Evolutionary conservation across 2,797 vertebrate genomes (phyloP).

Genomic region (Molossus alvarezi): DNA sequence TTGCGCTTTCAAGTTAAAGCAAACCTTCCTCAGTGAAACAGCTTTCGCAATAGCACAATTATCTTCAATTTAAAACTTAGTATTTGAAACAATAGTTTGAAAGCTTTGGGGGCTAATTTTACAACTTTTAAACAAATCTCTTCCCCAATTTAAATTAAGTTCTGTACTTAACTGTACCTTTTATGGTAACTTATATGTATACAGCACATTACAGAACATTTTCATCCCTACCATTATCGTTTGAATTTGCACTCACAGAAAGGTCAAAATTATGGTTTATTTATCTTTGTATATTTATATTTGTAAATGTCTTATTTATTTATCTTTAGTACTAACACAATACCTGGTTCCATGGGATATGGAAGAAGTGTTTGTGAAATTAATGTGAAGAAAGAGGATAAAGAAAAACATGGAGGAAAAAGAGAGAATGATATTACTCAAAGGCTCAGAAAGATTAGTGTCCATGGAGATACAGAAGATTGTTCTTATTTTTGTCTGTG

Average conservation of each 20-base stretch:
- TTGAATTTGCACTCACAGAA: neutral
- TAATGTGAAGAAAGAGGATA: neutral
- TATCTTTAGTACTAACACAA: neutral
- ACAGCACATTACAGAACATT: neutral
- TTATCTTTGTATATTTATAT: neutral
- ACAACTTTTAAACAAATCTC: neutral
- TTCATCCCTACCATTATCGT: neutral
- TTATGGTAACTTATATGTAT: neutral
- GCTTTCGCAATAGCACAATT: slow-evolving; percentile 40
- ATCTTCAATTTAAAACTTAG: slow-evolving; percentile 18
- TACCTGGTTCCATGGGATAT: neutral
- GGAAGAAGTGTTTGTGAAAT: neutral
- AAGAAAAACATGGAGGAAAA: slow-evolving; percentile 26
- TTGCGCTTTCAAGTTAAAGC: slow-evolving; percentile 73
- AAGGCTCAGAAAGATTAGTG: neutral
- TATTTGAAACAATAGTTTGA: slow-evolving; percentile 5
- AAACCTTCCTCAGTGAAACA: slow-evolving; percentile 43
- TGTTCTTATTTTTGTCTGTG: neutral
- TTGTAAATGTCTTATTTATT: neutral
- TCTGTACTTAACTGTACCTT: neutral
- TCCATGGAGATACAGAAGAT: slow-evolving; percentile 15
- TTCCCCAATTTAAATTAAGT: slow-evolving; percentile 13
- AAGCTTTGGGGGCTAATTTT: slow-evolving; percentile 40
- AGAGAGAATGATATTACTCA: neutral
- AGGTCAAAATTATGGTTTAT: neutral